phyloP scores from a whole-genome alignment of 2,888 invertebrate species.

The Eristalis intricaria region DNA sequence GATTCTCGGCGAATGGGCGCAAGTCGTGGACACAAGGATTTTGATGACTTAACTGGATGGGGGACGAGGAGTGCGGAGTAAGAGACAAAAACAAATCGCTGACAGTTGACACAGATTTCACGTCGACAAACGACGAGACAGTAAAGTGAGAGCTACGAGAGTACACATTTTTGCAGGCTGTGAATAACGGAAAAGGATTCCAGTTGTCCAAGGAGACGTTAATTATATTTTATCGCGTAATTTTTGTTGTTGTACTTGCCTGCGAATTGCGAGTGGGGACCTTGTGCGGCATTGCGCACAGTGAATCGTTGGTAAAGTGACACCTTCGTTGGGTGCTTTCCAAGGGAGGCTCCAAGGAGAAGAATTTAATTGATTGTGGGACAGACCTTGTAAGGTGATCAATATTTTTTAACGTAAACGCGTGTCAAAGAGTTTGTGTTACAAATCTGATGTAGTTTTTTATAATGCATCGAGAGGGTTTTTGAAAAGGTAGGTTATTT shows the following conservation, averaged over 20 bases:
- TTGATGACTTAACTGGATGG: neutral
- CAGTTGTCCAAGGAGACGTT: neutral
- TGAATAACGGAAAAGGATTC: neutral
- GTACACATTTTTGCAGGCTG: slow-evolving; percentile 19
- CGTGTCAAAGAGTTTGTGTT: no score
- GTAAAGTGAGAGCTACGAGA: slow-evolving; percentile 27
- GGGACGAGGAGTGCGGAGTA: neutral
- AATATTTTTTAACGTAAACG: no score
- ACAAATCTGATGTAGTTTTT: no score
- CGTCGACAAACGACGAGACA: slow-evolving; percentile 40
- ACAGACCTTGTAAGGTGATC: no score
- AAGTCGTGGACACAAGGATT: neutral
- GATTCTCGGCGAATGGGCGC: slow-evolving; percentile 12
- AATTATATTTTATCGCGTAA: neutral
- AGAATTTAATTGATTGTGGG: no score
- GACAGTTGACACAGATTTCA: slow-evolving; percentile 50
- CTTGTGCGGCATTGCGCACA: neutral
- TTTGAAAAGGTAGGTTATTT: no score
- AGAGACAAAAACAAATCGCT: neutral
- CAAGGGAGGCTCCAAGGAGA: neutral
- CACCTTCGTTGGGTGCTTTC: neutral
- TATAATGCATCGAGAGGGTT: no score
- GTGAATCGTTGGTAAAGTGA: neutral
- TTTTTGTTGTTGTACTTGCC: neutral
- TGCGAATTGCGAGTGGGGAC: neutral